Percentiles rank a stretch among this genome's conserved stretches.
These are phyloP conservation scores for Triplophysa rosa DNA, from an alignment of 2,113 vertebrate genomes.

Conservation along the genomic window DNA sequence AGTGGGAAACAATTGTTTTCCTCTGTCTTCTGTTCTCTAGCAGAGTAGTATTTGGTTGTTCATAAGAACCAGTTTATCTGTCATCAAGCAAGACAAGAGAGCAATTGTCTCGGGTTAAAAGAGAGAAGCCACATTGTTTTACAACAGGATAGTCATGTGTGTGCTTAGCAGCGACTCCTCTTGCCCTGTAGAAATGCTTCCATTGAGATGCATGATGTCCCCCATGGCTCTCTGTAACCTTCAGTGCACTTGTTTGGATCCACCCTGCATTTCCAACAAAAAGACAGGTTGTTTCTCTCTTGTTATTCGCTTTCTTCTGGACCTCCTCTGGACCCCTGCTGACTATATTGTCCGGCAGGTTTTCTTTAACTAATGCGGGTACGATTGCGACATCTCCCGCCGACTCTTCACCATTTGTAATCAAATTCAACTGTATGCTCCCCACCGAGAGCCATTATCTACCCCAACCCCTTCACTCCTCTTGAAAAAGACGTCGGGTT, in stretches of 20 bases:
- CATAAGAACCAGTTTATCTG: constrained; percentile 65
- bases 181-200: constrained; percentile 65
- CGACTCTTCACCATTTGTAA: constrained; percentile 67
- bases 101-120: constrained; percentile 66
- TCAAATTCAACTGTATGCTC: constrained; percentile 72
- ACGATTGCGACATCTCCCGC: constrained; percentile 71
- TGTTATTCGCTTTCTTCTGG: constrained; percentile 68
- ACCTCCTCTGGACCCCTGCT: constrained; percentile 65
- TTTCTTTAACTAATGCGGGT: constrained; percentile 73
- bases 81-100: constrained; percentile 61
- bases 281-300: constrained; percentile 68
- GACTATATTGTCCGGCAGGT: constrained; percentile 68
- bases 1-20: neutral
- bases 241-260: constrained; percentile 61
- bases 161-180: constrained; percentile 43
- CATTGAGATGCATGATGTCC: constrained; percentile 73
- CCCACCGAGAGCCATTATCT: constrained; percentile 65
- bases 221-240: constrained; percentile 66
- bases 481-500: constrained; percentile 57
- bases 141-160: constrained; percentile 67
- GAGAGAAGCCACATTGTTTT: constrained; percentile 59
- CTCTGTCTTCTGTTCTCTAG: neutral
- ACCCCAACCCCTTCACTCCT: constrained; percentile 61
- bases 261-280: constrained; percentile 66
- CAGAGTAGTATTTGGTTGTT: constrained; percentile 13